These are phyloP conservation scores for Bothrops jararaca DNA, from an alignment of 2,113 vertebrate species.

Conservation along the genomic window DNA sequence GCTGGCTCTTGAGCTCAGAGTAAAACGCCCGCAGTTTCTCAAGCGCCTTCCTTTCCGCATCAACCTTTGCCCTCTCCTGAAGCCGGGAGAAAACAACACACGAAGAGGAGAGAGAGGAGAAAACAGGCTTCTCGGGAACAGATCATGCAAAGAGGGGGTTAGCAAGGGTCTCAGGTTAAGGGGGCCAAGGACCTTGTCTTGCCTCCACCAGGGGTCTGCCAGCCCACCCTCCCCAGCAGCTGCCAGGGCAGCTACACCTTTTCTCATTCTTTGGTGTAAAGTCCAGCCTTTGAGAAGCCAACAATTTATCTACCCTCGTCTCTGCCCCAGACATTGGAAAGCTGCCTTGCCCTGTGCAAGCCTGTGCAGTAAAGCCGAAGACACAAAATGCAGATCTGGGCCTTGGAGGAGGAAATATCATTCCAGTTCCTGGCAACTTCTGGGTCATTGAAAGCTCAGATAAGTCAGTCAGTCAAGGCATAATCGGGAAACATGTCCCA, in stretches of 20 bases:
- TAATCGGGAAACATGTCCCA: rapidly evolving
- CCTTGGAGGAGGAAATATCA: not conserved
- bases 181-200: not conserved
- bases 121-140: constrained; percentile 82
- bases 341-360: not conserved
- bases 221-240: not conserved
- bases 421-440: no score
- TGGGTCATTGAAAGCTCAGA: not conserved
- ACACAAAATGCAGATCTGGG: not conserved
- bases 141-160: constrained; percentile 71
- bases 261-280: no score
- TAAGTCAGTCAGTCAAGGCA: not conserved
- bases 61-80: constrained; percentile 95
- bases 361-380: not conserved
- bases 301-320: not conserved
- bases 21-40: constrained; percentile 86
- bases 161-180: constrained; percentile 6
- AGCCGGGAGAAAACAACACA: constrained; percentile 67
- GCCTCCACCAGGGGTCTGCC: rapidly evolving
- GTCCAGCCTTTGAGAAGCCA: not conserved
- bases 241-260: not conserved
- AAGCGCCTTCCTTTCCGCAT: constrained; percentile 87
- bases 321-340: not conserved
- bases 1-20: constrained; percentile 91
- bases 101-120: constrained; percentile 49